Base-by-base conservation (phyloP, 2,888 invertebrate genomes). In the Trichogramma evanescens region DNA sequence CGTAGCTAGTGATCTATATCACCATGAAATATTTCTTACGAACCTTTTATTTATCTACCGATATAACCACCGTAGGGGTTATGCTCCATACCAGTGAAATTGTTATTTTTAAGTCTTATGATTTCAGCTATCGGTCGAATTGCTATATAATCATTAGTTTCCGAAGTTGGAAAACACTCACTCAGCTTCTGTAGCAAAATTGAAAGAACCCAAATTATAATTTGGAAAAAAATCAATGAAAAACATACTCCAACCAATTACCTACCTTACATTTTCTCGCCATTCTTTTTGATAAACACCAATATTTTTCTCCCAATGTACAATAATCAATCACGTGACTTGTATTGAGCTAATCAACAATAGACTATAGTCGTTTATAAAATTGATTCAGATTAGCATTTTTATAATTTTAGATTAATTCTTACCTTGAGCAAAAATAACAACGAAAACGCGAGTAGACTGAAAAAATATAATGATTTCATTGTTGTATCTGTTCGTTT, bases 281-380 rank as follows among this genome's bases (percentile, higher is more conserved):
- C n/a, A 38, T 61, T 7, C 10, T 38, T 38, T n/a, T 43, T 2
- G 57, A 57, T 40, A 10, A 54, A 42, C 61, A 61, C 61, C 61
- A 61, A 42, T 54, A 61, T 3, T 45, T 39, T n/a, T 50, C 41
- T 5, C 61, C 61, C 9, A 44, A 39, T 9, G 39, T 13, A n/a
- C 61, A 61, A 41, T 61, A 56, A 49, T 61, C 50, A 9, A 61
- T 61, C 13, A 61, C 57, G 42, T 57, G 61, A 9, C 48, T 46
- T 46, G 8, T 46, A 46, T 46, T 46, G 9, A 8, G 8, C 9
- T 7, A 46, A 46, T 46, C 7, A 8, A 9, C 8, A 46, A 46
- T 1, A 46, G 9, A 10, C 10, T 13, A 46, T 5, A 9, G 9
- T 10, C 46, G 9, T 9, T 13, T 6, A 46, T 9, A 46, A 26